Conservation (phyloP, 1,140 invertebrate species). For the Drosophila takahashii region DNA sequence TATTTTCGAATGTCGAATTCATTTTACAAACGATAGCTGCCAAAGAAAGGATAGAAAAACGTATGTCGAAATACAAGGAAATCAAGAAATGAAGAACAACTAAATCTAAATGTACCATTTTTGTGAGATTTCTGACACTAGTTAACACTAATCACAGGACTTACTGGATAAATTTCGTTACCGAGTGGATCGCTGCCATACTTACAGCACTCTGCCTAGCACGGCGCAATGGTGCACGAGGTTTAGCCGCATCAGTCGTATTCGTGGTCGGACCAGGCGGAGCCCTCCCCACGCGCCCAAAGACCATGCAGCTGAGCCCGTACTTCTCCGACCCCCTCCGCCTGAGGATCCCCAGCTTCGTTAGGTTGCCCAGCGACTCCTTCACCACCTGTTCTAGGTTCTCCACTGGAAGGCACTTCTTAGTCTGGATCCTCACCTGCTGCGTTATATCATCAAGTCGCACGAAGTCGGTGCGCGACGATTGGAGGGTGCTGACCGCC, state of each 20-base stretch:
- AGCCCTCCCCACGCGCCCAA: not conserved
- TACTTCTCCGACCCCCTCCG: slow-evolving; percentile 1
- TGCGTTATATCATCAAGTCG: not conserved
- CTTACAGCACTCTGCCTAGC: not conserved
- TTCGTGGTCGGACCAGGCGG: not conserved
- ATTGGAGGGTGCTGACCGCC: not conserved
- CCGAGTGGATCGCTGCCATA: not conserved
- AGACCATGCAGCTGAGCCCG: not conserved
- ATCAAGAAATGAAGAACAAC: too few relatives aligned
- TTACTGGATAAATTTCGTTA: too few relatives aligned
- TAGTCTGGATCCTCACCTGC: not conserved
- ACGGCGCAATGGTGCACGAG: not conserved
- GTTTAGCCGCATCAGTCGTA: not conserved
- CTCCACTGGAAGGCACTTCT: not conserved
- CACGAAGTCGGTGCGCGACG: not conserved
- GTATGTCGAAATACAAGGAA: too few relatives aligned
- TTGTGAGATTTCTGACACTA: too few relatives aligned
- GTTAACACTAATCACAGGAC: too few relatives aligned
- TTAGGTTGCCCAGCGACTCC: slow-evolving; percentile 43
- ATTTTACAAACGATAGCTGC: too few relatives aligned
- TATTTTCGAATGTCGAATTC: too few relatives aligned
- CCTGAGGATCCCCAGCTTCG: slow-evolving; percentile 12
- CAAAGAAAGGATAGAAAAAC: too few relatives aligned
- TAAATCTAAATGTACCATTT: too few relatives aligned
- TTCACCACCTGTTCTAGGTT: slow-evolving; percentile 19